Percentiles rank a stretch among this genome's conserved stretches.
phyloP scores from a whole-genome alignment of 2,113 vertebrate genomes.

The Ophiodon elongatus region DNA sequence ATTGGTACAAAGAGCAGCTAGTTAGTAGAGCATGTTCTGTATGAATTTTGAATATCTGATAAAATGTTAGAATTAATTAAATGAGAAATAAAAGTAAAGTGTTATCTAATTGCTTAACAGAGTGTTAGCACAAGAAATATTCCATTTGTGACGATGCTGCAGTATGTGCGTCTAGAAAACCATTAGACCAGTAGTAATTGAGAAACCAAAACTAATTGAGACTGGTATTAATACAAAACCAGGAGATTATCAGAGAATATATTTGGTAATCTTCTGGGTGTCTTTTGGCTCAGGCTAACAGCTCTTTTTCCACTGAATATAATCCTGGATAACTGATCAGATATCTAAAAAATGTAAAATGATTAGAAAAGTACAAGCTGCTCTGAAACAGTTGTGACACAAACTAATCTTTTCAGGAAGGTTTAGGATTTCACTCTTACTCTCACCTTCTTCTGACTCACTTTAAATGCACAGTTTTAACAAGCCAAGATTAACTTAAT shows the following conservation, averaged over 20 bases:
- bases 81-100: constrained; percentile 27
- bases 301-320: constrained; percentile 43
- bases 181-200: constrained; percentile 32
- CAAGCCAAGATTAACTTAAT: background rate
- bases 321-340: constrained; percentile 46
- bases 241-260: constrained; percentile 34
- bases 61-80: constrained; percentile 30
- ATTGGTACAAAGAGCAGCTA: constrained; percentile 1
- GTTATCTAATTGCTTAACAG: constrained; percentile 13
- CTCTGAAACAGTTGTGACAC: constrained; percentile 15
- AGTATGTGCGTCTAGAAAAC: constrained; percentile 23
- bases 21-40: background rate
- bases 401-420: constrained; percentile 12
- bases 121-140: background rate
- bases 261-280: constrained; percentile 58
- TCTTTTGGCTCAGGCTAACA: constrained; percentile 54
- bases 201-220: constrained; percentile 38
- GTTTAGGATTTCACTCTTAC: background rate
- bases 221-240: constrained; percentile 42
- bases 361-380: constrained; percentile 7
- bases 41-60: constrained; percentile 20
- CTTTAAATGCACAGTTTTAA: constrained; percentile 7
- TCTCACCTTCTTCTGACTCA: background rate
- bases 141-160: constrained; percentile 15
- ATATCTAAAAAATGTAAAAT: constrained; percentile 15